A percentile compares a stretch with the other conserved stretches of the same genome.
Conservation (phyloP, 2,113 vertebrate genomes). For the Rhagologus leucostigma region DNA sequence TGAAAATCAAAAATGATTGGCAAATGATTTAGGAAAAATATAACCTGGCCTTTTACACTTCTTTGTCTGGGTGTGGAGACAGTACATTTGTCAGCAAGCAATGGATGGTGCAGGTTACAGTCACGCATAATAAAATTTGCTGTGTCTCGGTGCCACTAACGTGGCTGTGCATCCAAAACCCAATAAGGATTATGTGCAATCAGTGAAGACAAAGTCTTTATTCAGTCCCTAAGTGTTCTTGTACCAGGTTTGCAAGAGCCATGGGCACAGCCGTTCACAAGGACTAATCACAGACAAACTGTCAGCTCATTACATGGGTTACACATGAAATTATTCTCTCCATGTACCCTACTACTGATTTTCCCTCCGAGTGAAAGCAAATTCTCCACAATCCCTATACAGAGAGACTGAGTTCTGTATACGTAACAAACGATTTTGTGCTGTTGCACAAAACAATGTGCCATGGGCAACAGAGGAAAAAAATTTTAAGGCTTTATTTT, state of each 20-base stretch:
- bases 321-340: neutral
- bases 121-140: neutral
- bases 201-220: neutral
- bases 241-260: neutral
- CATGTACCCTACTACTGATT: neutral
- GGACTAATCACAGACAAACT: neutral
- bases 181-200: neutral
- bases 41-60: neutral
- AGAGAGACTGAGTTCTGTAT: neutral
- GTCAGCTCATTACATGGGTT: neutral
- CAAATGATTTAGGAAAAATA: neutral
- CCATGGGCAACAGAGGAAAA: fast-evolving
- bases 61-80: neutral
- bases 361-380: neutral
- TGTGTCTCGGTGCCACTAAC: neutral
- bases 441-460: neutral
- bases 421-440: neutral
- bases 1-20: slow-evolving; percentile 20
- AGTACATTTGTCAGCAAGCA: neutral
- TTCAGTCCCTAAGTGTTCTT: neutral
- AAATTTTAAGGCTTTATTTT: neutral
- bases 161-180: neutral
- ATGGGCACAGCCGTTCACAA: neutral
- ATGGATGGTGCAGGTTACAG: neutral
- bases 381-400: neutral